Conservation (phyloP, 2,797 vertebrate species). For the Hypotaenidia okinawae region DNA sequence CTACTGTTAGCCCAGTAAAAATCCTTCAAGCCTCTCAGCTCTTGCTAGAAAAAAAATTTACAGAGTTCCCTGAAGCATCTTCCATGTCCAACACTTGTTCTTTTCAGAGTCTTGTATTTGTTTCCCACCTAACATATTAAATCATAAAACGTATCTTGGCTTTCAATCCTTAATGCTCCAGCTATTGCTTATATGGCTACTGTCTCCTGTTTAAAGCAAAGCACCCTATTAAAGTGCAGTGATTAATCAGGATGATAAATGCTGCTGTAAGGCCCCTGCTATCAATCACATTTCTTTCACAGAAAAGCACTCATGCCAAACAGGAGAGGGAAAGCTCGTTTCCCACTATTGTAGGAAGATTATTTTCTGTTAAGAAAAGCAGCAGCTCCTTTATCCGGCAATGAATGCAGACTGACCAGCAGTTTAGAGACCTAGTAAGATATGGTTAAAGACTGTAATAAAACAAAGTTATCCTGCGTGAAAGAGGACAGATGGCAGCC, state of each 20-base stretch:
- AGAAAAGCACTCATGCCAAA: neutral
- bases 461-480: neutral
- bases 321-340: neutral
- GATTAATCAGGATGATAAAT: neutral
- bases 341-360: neutral
- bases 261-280: neutral
- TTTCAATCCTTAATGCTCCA: neutral
- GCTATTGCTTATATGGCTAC: neutral
- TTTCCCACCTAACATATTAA: neutral
- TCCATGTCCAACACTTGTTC: neutral
- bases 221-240: neutral
- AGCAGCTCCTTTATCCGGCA: neutral
- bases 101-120: neutral
- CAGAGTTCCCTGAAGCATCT: neutral
- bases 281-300: neutral
- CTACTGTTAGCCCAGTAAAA: neutral
- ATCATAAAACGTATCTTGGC: neutral
- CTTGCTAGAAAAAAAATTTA: neutral
- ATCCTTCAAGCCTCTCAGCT: neutral
- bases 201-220: neutral
- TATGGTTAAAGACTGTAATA: neutral
- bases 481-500: conserved; percentile 55
- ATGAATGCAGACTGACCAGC: conserved; percentile 1
- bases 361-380: neutral
- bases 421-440: neutral